Percentiles rank a stretch among this genome's conserved stretches.
These are phyloP conservation scores for Thamnophis sirtalis DNA, from an alignment of 2,113 vertebrate genomes.

Conservation along the genomic window DNA sequence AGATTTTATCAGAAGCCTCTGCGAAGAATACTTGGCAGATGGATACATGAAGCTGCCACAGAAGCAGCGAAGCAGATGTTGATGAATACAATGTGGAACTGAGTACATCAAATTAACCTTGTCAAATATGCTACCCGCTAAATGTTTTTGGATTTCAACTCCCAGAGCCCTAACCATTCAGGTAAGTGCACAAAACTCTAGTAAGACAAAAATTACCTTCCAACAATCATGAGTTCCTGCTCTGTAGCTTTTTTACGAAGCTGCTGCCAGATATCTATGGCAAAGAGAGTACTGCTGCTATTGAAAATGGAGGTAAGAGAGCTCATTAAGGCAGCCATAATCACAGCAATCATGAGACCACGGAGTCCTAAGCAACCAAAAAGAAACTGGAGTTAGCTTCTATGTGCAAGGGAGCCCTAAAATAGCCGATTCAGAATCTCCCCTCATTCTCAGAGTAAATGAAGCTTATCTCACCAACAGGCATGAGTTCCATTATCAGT, in stretches of 20 bases:
- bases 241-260: slow-evolving; percentile 76
- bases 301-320: slow-evolving; percentile 97
- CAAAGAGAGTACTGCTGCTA: slow-evolving; percentile 92
- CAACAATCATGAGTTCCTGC: slow-evolving; percentile 90
- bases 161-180: not conserved
- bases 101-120: not conserved
- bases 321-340: slow-evolving; percentile 94
- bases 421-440: not conserved
- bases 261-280: slow-evolving; percentile 86
- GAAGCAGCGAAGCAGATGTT: not conserved
- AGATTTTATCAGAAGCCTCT: not conserved
- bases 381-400: not conserved
- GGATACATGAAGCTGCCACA: not conserved
- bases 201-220: slow-evolving; percentile 73
- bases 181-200: not conserved
- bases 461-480: slow-evolving; percentile 76
- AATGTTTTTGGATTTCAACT: not conserved
- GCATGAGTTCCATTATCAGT: slow-evolving; percentile 89
- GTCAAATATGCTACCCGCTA: not conserved
- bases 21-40: not conserved
- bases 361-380: slow-evolving; percentile 74
- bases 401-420: not conserved
- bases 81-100: not conserved
- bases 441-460: not conserved
- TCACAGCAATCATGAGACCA: slow-evolving; percentile 92